These are phyloP conservation scores for Anoplius nigerrimus DNA, from an alignment of 2,888 invertebrate genomes.

Conservation along the genomic window DNA sequence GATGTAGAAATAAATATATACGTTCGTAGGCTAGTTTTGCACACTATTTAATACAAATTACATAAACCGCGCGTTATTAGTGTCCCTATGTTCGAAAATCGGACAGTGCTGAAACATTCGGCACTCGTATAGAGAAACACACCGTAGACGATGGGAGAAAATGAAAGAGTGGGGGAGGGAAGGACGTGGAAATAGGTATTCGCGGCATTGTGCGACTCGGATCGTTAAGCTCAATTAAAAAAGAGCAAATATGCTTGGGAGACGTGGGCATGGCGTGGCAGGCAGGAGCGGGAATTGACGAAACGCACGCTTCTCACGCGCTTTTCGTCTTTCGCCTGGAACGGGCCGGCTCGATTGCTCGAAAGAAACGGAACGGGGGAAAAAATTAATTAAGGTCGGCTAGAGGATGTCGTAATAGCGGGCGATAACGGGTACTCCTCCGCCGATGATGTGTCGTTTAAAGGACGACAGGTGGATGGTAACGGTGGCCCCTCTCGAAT, in stretches of 20 bases:
- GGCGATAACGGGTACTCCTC: neutral
- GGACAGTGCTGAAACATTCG: no score
- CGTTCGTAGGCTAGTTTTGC: no score
- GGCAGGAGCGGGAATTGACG: slow-evolving; percentile 6
- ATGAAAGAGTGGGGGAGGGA: slow-evolving; percentile 10
- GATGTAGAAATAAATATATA: no score
- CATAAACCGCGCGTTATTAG: no score
- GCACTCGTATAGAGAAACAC: no score
- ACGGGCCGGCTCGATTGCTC: no score
- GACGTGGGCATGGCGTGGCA: neutral
- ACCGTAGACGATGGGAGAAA: no score
- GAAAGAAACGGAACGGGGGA: neutral
- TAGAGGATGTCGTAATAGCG: slow-evolving; percentile 6
- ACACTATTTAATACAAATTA: no score
- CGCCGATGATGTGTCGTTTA: no score
- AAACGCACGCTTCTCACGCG: slow-evolving; percentile 16
- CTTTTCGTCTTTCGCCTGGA: slow-evolving; percentile 7
- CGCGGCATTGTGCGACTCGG: neutral
- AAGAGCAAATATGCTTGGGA: neutral
- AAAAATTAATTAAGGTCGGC: slow-evolving; percentile 10
- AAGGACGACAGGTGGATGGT: no score
- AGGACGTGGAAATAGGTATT: neutral
- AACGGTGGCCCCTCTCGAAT: no score
- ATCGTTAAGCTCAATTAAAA: slow-evolving; percentile 5
- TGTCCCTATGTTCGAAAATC: no score